phyloP scores from a whole-genome alignment of 1,140 invertebrate genomes.

The Eulimnadia texana region DNA sequence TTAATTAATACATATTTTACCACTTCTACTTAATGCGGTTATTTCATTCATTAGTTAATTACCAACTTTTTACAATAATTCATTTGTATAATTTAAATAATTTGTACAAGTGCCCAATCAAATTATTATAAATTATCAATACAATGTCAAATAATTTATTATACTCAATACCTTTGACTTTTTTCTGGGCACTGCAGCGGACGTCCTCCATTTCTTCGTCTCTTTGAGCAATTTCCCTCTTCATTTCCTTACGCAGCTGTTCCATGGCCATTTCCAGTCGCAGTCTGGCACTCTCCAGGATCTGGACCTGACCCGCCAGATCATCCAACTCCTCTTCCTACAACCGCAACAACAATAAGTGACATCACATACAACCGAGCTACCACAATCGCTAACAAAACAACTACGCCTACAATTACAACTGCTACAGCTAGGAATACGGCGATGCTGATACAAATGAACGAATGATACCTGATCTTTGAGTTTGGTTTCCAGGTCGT shows the following conservation, averaged over 20 bases:
- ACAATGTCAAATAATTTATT: neutral
- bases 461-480: constrained; percentile 50
- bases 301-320: constrained; percentile 46
- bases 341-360: neutral
- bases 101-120: too few species aligned
- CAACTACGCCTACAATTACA: too few species aligned
- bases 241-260: constrained; percentile 73
- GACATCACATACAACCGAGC: neutral
- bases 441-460: too few species aligned
- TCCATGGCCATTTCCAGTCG: constrained; percentile 83
- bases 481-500: constrained; percentile 69
- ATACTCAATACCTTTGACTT: constrained; percentile 51
- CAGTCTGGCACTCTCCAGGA: constrained; percentile 75
- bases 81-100: too few species aligned
- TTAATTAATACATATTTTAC: too few species aligned
- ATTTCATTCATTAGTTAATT: too few species aligned
- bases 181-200: constrained; percentile 71
- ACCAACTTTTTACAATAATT: too few species aligned
- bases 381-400: neutral
- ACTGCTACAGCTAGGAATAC: too few species aligned
- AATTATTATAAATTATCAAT: too few species aligned
- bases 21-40: too few species aligned
- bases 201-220: constrained; percentile 89
- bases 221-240: constrained; percentile 68
- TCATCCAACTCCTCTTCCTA: constrained; percentile 86